Percentiles rank a stretch among this genome's conserved stretches.
phyloP scores from a whole-genome alignment of 2,797 vertebrate genomes.

The Sebastes cheni region DNA sequence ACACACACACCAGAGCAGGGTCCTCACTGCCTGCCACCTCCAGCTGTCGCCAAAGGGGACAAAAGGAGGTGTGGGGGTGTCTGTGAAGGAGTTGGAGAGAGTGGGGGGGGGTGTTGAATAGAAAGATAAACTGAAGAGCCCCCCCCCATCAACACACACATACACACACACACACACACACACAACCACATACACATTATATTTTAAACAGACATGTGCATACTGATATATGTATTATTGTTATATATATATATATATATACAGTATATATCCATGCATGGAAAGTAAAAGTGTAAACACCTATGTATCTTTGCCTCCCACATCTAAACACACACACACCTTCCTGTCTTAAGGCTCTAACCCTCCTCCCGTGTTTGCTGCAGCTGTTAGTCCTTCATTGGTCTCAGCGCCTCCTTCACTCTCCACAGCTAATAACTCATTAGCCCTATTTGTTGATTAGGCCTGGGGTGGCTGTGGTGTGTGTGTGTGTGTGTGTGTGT shows the following conservation, averaged over 20 bases:
- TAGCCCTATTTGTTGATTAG: slow-evolving; percentile 61
- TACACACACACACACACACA: slow-evolving; percentile 36
- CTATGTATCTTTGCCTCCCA: neutral
- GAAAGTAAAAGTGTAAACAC: neutral
- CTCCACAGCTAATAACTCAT: slow-evolving; percentile 77
- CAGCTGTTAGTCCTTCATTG: slow-evolving; percentile 78
- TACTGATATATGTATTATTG: neutral
- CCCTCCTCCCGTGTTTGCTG: slow-evolving; percentile 66
- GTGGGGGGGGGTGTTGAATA: slow-evolving; percentile 57
- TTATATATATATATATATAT: no score
- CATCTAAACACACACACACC: neutral
- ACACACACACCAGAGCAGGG: slow-evolving; percentile 38
- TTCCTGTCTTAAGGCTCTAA: slow-evolving; percentile 12
- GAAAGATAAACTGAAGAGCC: slow-evolving; percentile 81
- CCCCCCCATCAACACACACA: slow-evolving; percentile 22
- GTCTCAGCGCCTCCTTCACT: slow-evolving; percentile 39
- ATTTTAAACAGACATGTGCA: neutral
- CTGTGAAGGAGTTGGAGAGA: slow-evolving; percentile 55
- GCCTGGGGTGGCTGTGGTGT: neutral
- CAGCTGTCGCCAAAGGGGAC: slow-evolving; percentile 85
- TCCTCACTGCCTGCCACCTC: slow-evolving; percentile 77
- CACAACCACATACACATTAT: neutral
- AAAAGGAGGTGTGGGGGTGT: slow-evolving; percentile 78
- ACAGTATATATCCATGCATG: neutral
- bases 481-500: slow-evolving; percentile 1